phyloP scores from a whole-genome alignment of 2,888 invertebrate genomes.

The Zaprionus obscuricornis region DNA sequence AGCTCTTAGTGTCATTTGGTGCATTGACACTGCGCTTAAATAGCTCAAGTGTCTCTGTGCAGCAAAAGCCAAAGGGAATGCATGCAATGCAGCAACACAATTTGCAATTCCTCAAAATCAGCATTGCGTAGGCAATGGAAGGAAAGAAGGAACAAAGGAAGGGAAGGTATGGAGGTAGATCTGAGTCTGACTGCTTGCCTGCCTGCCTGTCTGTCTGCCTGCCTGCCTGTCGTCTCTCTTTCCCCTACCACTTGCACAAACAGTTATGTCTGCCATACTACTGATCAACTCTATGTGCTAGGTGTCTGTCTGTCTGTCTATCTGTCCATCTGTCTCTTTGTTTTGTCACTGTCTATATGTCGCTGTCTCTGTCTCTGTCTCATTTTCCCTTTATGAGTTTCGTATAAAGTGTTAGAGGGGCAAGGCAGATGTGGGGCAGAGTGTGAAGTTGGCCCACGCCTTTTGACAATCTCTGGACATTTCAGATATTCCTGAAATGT shows the following conservation, averaged over 20 bases:
- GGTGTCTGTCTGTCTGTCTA: constrained; percentile 4
- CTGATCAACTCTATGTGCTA: constrained; percentile 12
- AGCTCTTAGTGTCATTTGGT: constrained; percentile 42
- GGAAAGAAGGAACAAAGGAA: no score
- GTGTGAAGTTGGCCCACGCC: constrained; percentile 39
- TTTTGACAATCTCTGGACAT: constrained; percentile 45
- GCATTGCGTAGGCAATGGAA: constrained; percentile 13
- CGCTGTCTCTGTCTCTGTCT: no score
- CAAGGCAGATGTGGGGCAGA: neutral
- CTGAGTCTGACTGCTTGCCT: no score
- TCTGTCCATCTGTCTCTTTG: constrained; percentile 25
- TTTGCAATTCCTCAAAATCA: constrained; percentile 9
- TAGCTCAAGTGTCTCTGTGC: constrained; percentile 59
- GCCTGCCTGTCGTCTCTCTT: neutral
- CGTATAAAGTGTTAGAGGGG: no score
- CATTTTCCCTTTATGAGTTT: no score
- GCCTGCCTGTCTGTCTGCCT: neutral
- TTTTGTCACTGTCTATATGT: no score
- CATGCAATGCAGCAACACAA: constrained; percentile 21
- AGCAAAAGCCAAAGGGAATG: constrained; percentile 19
- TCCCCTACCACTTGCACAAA: no score
- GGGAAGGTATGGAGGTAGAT: no score
- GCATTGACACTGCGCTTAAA: constrained; percentile 58
- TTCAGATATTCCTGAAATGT: constrained; percentile 22
- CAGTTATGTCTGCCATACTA: no score